A percentile compares a stretch with the other conserved stretches of the same genome.
phyloP scores from a whole-genome alignment of 2,888 invertebrate species.

The Bombylius discolor region DNA sequence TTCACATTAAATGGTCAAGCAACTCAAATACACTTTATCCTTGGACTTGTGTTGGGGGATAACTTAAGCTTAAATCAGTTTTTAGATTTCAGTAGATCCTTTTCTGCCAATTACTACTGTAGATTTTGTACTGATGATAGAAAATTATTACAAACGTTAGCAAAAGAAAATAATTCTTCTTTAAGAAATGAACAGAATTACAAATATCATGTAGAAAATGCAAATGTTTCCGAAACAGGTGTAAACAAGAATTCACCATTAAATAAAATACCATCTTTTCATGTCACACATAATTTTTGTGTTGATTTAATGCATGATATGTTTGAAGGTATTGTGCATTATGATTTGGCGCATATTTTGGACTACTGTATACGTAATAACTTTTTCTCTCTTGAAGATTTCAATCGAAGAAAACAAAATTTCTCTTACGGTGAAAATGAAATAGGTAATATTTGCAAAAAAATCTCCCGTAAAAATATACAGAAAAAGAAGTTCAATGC shows the following conservation, averaged over 20 bases:
- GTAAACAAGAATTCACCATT: slow-evolving; percentile 5
- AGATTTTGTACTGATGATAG: slow-evolving; percentile 8
- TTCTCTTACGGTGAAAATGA: slow-evolving; percentile 14
- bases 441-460: slow-evolving; percentile 10
- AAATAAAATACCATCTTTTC: slow-evolving; percentile 9
- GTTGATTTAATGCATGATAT: slow-evolving; percentile 14
- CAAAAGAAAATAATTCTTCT: slow-evolving; percentile 4
- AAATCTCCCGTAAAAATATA: slow-evolving; percentile 1
- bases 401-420: slow-evolving; percentile 11
- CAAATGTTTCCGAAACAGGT: slow-evolving; percentile 2
- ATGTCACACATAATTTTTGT: slow-evolving; percentile 9
- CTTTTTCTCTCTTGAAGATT: slow-evolving; percentile 9
- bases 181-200: slow-evolving; percentile 9
- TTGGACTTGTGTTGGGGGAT: slow-evolving; percentile 3
- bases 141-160: background rate
- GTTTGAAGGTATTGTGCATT: too few species aligned
- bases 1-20: background rate
- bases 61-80: slow-evolving; percentile 8
- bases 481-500: slow-evolving; percentile 9
- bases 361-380: slow-evolving; percentile 8
- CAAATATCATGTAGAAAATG: slow-evolving; percentile 2
- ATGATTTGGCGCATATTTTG: slow-evolving; percentile 9
- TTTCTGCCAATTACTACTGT: slow-evolving; percentile 8
- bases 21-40: background rate
- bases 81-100: slow-evolving; percentile 10